Base-by-base conservation (phyloP, 1,140 invertebrate genomes). In the Cotesia vestalis region DNA sequence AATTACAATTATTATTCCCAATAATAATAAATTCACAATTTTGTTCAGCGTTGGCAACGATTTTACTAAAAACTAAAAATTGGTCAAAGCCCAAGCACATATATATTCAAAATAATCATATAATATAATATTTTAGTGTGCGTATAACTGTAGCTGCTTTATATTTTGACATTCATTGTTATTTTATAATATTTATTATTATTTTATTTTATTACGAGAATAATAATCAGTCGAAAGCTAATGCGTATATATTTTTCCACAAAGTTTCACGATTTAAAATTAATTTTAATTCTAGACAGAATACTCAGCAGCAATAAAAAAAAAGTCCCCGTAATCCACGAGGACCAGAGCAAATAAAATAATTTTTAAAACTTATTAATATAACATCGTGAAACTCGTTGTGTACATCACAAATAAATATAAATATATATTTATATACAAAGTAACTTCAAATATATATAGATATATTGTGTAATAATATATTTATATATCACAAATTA, bases 351-450 rank as follows among this genome's bases (percentile, higher is more conserved):
- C 34, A 72, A 60, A 11, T 40, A 61, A 61, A 17, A 17, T 17
- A 17, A 17, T 17, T 17, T 17, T 17, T 17, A 1, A 17, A 17
- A 17, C 17, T 27, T 27, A 27, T 27, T 27, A 27, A 27, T 27
- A 27, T 27, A 35, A 34, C n/a, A 36, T 20, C 52, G 27, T 36
- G 17, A 14, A n/a, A 57, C 34, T 36, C 8, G 5, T 51, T 66
- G 66, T 68, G 57, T 67, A 73, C 34, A 61, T 69, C 69, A 69
- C 59, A 73, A 73, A 67, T 72, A 68, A 73, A 73, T 73, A 73
- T 61, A 75, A 73, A 81, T 81, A 81, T 79, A 82, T 80, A 83
- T 80, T 77, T 81, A 67, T 79, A 80, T 80, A 79, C 76, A 79
- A 77, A 80, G 76, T 80, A 84, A 81, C 78, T 77, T 79, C 78